Conservation (phyloP, 1,140 invertebrate genomes). For the Bombus waltoni region DNA sequence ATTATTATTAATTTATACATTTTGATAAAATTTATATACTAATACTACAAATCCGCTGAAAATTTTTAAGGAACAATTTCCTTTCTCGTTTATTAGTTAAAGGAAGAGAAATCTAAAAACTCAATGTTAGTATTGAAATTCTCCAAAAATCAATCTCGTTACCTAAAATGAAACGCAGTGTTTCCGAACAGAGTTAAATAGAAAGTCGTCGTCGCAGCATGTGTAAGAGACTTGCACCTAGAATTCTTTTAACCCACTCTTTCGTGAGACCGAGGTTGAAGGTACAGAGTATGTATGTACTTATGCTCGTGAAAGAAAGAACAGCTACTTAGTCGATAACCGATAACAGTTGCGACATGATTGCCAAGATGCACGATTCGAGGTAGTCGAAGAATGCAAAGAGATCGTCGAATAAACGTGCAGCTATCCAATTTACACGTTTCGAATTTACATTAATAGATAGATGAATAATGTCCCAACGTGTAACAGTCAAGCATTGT, state of each 20-base stretch:
- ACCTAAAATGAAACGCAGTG: background rate
- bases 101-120: background rate
- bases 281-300: background rate
- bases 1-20: background rate
- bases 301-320: slow-evolving; percentile 26
- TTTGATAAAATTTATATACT: background rate
- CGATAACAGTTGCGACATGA: slow-evolving; percentile 60
- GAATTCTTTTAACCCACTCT: slow-evolving; percentile 21
- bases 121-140: background rate
- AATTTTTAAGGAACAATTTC: background rate
- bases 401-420: background rate
- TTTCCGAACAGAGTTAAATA: slow-evolving; percentile 28
- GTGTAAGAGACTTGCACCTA: slow-evolving; percentile 22
- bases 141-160: background rate
- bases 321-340: slow-evolving; percentile 32
- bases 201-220: slow-evolving; percentile 26
- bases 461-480: background rate
- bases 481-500: background rate
- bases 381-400: slow-evolving; percentile 35
- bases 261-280: slow-evolving; percentile 22
- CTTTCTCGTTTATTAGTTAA: background rate
- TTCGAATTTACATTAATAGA: slow-evolving; percentile 6
- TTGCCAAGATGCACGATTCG: slow-evolving; percentile 48
- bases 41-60: too few species aligned
- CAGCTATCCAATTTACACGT: slow-evolving; percentile 17